phyloP scores from a whole-genome alignment of 2,797 vertebrate species.

The Acropternis orthonyx region DNA sequence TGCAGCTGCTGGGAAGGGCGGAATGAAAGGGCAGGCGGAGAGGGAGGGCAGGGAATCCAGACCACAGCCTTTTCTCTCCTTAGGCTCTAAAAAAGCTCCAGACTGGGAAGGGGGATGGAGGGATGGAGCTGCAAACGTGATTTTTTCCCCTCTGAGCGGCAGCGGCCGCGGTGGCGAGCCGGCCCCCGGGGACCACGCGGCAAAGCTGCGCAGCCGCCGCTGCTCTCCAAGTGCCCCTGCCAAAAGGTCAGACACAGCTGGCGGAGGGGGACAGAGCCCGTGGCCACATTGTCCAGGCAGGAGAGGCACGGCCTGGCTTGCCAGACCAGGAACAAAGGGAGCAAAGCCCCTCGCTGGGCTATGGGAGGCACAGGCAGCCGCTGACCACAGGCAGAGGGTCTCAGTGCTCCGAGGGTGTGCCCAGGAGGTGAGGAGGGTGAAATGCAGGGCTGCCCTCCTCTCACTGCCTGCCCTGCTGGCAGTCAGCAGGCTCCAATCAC shows the following conservation, averaged over 20 bases:
- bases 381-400: rapidly evolving
- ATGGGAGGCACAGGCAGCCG: rapidly evolving
- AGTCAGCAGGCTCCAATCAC: background rate
- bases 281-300: rapidly evolving
- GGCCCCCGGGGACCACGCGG: conserved; percentile 7
- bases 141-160: conserved; percentile 58
- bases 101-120: background rate
- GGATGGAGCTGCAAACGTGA: conserved; percentile 57
- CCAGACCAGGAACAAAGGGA: rapidly evolving
- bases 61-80: background rate
- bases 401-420: rapidly evolving
- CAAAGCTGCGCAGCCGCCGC: background rate
- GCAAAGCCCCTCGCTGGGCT: background rate
- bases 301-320: background rate
- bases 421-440: background rate
- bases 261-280: background rate
- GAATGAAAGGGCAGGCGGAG: background rate
- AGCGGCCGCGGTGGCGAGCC: background rate
- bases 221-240: background rate
- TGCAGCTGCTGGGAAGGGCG: background rate
- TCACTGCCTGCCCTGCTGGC: background rate
- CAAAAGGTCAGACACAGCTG: conserved; percentile 61
- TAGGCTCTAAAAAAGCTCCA: conserved; percentile 23
- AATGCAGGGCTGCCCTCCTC: background rate
- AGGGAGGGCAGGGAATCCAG: background rate